Evolutionary conservation across 2,113 vertebrate genomes (phyloP).

Genomic region (Neogobius melanostomus): DNA sequence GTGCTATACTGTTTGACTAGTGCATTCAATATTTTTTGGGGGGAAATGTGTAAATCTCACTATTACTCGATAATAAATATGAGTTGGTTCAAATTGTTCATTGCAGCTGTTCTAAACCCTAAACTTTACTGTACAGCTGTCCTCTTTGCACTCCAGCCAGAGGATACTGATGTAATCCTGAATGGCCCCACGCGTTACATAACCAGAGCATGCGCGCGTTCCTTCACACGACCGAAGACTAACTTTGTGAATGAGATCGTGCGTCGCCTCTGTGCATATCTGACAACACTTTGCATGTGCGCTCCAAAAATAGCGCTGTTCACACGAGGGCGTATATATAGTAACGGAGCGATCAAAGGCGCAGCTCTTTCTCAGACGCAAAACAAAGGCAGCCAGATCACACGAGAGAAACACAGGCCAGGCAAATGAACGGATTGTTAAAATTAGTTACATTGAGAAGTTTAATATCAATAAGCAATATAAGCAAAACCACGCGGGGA

Average conservation of each 20-base stretch:
- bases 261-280: slow-evolving; percentile 39
- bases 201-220: slow-evolving; percentile 41
- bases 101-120: neutral
- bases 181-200: slow-evolving; percentile 57
- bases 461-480: too few relatives aligned
- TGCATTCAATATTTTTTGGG: too few relatives aligned
- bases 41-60: too few relatives aligned
- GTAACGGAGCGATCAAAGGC: slow-evolving; percentile 37
- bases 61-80: too few relatives aligned
- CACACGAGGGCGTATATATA: slow-evolving; percentile 47
- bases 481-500: too few relatives aligned
- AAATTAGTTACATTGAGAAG: too few relatives aligned
- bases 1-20: too few relatives aligned
- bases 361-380: slow-evolving; percentile 17
- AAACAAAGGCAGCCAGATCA: slow-evolving; percentile 7
- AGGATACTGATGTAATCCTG: slow-evolving; percentile 43
- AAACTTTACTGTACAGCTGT: neutral
- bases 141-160: slow-evolving; percentile 14
- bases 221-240: slow-evolving; percentile 46
- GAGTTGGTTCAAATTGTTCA: too few relatives aligned
- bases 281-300: slow-evolving; percentile 47
- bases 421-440: too few relatives aligned
- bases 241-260: slow-evolving; percentile 64
- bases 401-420: neutral
- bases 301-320: slow-evolving; percentile 47